A percentile compares a stretch with the other conserved stretches of the same genome.
These are phyloP conservation scores for Acinonyx jubatus DNA, from an alignment of 2,113 vertebrate genomes.

Conservation along the genomic window DNA sequence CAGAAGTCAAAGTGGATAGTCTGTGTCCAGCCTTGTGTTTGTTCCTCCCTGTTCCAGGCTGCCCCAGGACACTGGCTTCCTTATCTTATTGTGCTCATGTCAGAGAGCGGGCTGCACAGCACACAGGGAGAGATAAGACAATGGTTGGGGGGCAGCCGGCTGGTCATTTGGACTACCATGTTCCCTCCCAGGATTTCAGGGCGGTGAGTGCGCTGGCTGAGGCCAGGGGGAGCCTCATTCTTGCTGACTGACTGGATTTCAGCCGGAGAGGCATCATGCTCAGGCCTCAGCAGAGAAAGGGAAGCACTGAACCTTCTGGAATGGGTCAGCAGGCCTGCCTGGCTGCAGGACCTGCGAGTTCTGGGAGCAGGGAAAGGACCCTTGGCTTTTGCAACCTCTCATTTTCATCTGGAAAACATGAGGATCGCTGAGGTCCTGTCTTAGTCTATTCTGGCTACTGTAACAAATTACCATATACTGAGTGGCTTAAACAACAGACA, in stretches of 20 bases:
- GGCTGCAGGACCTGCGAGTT: accelerated
- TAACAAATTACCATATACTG: background rate
- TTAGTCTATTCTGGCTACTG: background rate
- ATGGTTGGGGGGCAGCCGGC: background rate
- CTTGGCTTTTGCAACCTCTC: background rate
- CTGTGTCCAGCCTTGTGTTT: background rate
- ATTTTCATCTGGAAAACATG: background rate
- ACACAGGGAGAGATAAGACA: background rate
- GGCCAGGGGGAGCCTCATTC: background rate
- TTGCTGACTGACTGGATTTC: background rate
- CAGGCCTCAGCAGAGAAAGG: background rate
- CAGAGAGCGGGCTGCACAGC: background rate
- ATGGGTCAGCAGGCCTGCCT: no score
- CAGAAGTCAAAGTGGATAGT: background rate
- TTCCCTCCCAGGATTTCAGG: background rate
- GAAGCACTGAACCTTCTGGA: background rate
- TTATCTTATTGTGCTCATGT: background rate
- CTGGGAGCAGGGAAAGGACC: background rate
- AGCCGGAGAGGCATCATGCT: background rate
- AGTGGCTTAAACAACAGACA: background rate
- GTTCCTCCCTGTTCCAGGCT: background rate
- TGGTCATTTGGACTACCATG: background rate
- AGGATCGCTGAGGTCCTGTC: background rate
- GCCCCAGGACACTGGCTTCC: background rate
- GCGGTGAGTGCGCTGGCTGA: background rate